Conservation (phyloP, 2,797 vertebrate species). For the Somateria mollissima region DNA sequence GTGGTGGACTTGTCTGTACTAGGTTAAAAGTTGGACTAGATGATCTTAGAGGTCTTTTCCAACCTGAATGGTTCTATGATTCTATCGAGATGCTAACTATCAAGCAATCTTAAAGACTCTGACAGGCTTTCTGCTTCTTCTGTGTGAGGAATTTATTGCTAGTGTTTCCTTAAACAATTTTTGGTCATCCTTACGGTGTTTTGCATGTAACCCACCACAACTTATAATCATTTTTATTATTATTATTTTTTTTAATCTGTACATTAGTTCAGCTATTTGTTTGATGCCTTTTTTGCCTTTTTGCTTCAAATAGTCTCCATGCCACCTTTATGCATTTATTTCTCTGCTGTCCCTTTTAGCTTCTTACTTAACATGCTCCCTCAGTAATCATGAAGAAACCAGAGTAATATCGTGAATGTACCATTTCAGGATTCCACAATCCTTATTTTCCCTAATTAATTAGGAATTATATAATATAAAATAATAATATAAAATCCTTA, state of each 20-base stretch:
- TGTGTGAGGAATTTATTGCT: background rate
- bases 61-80: too few species aligned
- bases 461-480: too few species aligned
- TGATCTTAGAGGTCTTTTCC: too few species aligned
- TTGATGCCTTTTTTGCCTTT: background rate
- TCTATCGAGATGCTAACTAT: background rate
- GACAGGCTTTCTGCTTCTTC: background rate
- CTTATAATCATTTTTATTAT: background rate
- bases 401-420: background rate
- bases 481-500: too few species aligned
- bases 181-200: background rate
- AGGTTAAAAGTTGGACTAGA: too few species aligned
- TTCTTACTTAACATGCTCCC: background rate
- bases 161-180: background rate
- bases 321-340: background rate
- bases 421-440: background rate
- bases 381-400: background rate
- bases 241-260: background rate
- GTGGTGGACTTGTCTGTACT: too few species aligned
- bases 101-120: accelerated
- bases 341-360: background rate
- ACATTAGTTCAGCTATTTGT: background rate
- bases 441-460: too few species aligned
- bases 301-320: background rate
- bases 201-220: background rate